A percentile compares a stretch with the other conserved stretches of the same genome.
Conservation (phyloP, 2,797 vertebrate genomes). For the Vultur gryphus region DNA sequence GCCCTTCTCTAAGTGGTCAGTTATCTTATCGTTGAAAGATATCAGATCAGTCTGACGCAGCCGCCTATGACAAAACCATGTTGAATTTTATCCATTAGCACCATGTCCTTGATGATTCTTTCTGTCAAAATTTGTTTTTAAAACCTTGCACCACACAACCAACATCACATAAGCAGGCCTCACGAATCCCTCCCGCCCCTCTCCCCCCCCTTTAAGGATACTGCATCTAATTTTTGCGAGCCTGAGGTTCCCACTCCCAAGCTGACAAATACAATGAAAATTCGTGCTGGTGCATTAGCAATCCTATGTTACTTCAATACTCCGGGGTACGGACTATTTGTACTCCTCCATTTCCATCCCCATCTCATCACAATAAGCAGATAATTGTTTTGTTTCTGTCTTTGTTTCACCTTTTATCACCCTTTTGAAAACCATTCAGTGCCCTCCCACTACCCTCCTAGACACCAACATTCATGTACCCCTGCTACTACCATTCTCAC, state of each 20-base stretch:
- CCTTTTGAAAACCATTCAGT: neutral
- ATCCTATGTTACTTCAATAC: neutral
- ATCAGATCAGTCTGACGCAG: neutral
- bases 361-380: neutral
- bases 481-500: neutral
- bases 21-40: neutral
- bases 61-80: neutral
- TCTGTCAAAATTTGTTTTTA: neutral
- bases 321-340: neutral
- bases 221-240: neutral
- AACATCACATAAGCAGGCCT: neutral
- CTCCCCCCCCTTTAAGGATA: neutral
- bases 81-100: neutral
- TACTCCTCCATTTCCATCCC: neutral
- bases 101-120: neutral
- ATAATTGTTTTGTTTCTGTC: neutral
- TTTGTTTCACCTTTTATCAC: neutral
- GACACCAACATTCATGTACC: neutral
- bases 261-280: neutral
- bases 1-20: neutral
- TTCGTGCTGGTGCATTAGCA: neutral
- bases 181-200: neutral
- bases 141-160: neutral
- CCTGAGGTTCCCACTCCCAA: neutral
- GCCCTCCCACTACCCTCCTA: neutral